Evolutionary conservation across 1,140 invertebrate genomes (phyloP).

Genomic region (Microplitis demolitor): DNA sequence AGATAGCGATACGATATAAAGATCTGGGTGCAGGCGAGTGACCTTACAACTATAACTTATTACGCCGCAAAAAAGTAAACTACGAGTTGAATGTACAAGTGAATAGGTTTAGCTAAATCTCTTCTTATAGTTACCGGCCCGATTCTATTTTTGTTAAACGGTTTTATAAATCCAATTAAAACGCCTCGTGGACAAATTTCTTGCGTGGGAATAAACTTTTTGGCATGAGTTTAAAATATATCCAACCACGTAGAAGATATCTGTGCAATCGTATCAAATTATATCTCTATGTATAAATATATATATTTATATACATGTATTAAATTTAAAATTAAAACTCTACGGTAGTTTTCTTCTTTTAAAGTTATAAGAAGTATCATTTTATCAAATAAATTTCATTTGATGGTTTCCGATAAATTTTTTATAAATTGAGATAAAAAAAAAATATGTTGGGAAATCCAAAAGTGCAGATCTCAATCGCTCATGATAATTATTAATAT

Average conservation of each 20-base stretch:
- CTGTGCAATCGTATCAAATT: neutral
- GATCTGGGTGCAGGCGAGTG: slow-evolving; percentile 17
- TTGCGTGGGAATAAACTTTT: slow-evolving; percentile 2
- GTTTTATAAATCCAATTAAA: neutral
- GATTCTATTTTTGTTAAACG: neutral
- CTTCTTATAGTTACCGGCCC: neutral
- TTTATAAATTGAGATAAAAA: too few species aligned
- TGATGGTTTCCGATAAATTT: too few species aligned
- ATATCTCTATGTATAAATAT: too few species aligned
- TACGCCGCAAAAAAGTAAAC: slow-evolving; percentile 17
- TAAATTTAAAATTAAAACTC: too few species aligned
- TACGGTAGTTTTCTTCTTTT: too few species aligned
- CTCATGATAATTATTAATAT: too few species aligned
- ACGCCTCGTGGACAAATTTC: neutral
- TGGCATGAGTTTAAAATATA: neutral
- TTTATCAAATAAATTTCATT: too few species aligned
- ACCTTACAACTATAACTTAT: slow-evolving; percentile 16
- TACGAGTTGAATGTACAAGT: slow-evolving; percentile 14
- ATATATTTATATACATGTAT: too few species aligned
- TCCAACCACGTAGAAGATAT: neutral
- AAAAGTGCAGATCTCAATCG: too few species aligned
- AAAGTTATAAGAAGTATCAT: too few species aligned
- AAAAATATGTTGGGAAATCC: too few species aligned
- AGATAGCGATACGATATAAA: neutral
- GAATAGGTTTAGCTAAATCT: neutral